Conservation (phyloP, 1,140 invertebrate species). For the Drosophila navojoa region DNA sequence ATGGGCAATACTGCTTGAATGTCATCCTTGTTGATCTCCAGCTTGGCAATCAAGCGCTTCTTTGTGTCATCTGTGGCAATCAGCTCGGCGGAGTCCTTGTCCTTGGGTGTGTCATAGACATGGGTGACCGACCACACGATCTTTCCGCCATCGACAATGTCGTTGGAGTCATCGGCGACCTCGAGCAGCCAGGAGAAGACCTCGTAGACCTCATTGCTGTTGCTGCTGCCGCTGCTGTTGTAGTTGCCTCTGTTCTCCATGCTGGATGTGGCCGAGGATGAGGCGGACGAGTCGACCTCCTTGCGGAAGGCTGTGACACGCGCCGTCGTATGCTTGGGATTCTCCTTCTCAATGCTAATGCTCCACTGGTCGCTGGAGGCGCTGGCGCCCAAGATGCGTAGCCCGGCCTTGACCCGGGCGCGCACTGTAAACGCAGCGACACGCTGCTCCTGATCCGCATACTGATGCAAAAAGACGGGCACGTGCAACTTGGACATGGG, state of each 20-base stretch:
- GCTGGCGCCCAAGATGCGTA: slow-evolving; percentile 92
- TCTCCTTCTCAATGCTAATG: slow-evolving; percentile 91
- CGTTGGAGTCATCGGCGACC: slow-evolving; percentile 91
- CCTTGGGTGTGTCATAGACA: slow-evolving; percentile 87
- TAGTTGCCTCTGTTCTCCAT: slow-evolving; percentile 40
- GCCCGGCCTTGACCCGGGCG: slow-evolving; percentile 93
- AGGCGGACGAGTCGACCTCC: slow-evolving; percentile 78
- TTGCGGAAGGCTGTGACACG: slow-evolving; percentile 93
- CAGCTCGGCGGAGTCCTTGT: slow-evolving; percentile 84
- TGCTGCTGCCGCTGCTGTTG: slow-evolving; percentile 33
- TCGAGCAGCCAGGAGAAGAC: slow-evolving; percentile 96
- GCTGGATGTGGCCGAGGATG: slow-evolving; percentile 46
- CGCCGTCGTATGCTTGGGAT: slow-evolving; percentile 92
- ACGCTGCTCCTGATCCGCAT: slow-evolving; percentile 86
- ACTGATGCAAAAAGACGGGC: slow-evolving; percentile 91
- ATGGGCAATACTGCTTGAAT: slow-evolving; percentile 97
- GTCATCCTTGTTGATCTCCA: slow-evolving; percentile 97
- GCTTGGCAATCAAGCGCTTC: slow-evolving; percentile 90
- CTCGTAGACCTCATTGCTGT: slow-evolving; percentile 85
- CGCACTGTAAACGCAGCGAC: slow-evolving; percentile 93
- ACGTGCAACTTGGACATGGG: slow-evolving; percentile 94
- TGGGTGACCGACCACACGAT: slow-evolving; percentile 92
- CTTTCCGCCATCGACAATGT: slow-evolving; percentile 90
- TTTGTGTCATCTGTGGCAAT: slow-evolving; percentile 85
- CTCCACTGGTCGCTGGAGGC: slow-evolving; percentile 92